Conservation (phyloP, 2,113 vertebrate genomes). For the Peromyscus leucopus region DNA sequence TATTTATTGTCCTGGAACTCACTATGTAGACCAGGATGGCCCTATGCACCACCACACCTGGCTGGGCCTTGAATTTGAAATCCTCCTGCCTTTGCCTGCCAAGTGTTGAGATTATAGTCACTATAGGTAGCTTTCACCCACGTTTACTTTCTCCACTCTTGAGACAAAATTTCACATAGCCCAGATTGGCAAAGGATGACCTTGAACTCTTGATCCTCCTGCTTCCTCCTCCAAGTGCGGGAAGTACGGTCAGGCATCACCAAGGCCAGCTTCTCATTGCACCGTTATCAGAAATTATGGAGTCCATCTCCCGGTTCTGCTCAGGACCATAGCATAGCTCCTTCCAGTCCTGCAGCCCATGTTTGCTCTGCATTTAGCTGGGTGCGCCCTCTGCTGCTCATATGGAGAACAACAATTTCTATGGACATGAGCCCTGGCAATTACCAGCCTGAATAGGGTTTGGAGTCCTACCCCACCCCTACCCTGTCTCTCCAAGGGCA, state of each 20-base stretch:
- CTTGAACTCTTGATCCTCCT: background rate
- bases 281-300: background rate
- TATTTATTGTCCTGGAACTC: background rate
- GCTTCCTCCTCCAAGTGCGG: background rate
- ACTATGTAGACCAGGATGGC: background rate
- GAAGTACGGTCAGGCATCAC: accelerated
- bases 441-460: background rate
- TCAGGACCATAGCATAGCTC: background rate
- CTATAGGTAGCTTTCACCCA: background rate
- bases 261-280: background rate
- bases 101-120: background rate
- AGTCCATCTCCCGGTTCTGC: background rate
- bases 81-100: background rate
- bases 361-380: background rate
- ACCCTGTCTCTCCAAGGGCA: background rate
- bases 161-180: background rate
- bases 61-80: background rate
- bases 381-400: conserved; percentile 40
- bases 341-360: background rate
- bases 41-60: too few relatives aligned
- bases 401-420: conserved; percentile 7
- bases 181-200: background rate
- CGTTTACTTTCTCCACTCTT: background rate
- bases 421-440: accelerated
- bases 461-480: background rate